Evolutionary conservation across 2,113 vertebrate genomes (phyloP), one percentile per base, ranked within the genome.

Genomic region (Emberiza fucata): DNA sequence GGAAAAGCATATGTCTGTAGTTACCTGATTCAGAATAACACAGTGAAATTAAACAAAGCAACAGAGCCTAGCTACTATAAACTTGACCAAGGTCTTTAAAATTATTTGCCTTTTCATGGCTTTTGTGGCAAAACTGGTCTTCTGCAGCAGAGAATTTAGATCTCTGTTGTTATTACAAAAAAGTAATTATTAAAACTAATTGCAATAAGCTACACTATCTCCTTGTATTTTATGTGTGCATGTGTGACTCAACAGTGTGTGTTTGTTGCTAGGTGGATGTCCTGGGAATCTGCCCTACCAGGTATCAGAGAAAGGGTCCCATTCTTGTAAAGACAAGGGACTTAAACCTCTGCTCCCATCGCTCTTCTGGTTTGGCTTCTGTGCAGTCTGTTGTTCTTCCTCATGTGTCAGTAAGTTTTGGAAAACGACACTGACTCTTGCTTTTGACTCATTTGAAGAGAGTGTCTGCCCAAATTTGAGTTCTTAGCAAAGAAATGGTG

Each of bases 211-310:
- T 12, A 16, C 40, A 61, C 54, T 57, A 50, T 29, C 19, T 84
- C 24, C 39, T 60, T 71, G 20, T 60, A 39, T 76, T 89, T 24
- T n/a, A 12, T 78, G 31, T 39, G 8, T 64, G 35, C 27, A 18
- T 57, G 35, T 63, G 42, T 70, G 50, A 44, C 42, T 81, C 24
- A 42, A 12, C 11, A 11, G 27, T 79, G 45, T 72, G 2, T 3
- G 2, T 78, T 86, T 94, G 63, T 31, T 59, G 35, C 63, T 90
- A 99, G 99, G 97, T 98, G 39, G 98, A 99, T 88, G 42, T 99
- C 47, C 96, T 98, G 28, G 99, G 98, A 79, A 97, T 94, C 23
- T 99, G 99, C 59, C 97, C 88, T 45, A 99, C 98, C 84, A 97
- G 20, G 8, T 99, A 99, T 54, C 96, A 98, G 93, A 83, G 22